phyloP scores from a whole-genome alignment of 1,140 invertebrate species.

The Dryas iulia region DNA sequence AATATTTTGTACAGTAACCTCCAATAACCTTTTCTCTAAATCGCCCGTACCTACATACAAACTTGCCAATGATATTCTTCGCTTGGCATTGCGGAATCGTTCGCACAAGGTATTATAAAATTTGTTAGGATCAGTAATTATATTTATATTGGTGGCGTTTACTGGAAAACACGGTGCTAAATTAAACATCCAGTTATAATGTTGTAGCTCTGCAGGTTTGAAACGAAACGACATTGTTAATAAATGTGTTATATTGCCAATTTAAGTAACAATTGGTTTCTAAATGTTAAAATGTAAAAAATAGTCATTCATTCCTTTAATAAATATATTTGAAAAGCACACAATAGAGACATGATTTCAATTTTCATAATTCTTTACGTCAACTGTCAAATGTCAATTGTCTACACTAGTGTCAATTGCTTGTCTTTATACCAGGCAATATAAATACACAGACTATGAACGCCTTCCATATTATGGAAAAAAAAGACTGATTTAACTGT shows the following conservation, averaged over 20 bases:
- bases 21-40: constrained; percentile 90
- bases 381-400: too few relatives aligned
- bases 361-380: too few relatives aligned
- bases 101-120: constrained; percentile 89
- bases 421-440: too few relatives aligned
- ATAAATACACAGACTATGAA: too few relatives aligned
- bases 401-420: too few relatives aligned
- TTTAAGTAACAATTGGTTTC: neutral
- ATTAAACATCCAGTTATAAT: constrained; percentile 84
- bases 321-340: too few relatives aligned
- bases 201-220: constrained; percentile 64
- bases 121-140: constrained; percentile 87
- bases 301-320: too few relatives aligned
- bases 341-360: too few relatives aligned
- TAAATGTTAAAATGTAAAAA: neutral
- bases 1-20: constrained; percentile 82
- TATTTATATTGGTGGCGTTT: constrained; percentile 84
- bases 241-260: constrained; percentile 20
- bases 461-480: too few relatives aligned
- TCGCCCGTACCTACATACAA: constrained; percentile 95
- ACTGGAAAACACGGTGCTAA: constrained; percentile 87
- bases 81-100: constrained; percentile 85
- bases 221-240: constrained; percentile 52
- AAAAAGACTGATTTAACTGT: too few relatives aligned
- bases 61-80: constrained; percentile 93